Base-by-base conservation (phyloP, 1,140 invertebrate species). In the Proctacanthus coquilletti region DNA sequence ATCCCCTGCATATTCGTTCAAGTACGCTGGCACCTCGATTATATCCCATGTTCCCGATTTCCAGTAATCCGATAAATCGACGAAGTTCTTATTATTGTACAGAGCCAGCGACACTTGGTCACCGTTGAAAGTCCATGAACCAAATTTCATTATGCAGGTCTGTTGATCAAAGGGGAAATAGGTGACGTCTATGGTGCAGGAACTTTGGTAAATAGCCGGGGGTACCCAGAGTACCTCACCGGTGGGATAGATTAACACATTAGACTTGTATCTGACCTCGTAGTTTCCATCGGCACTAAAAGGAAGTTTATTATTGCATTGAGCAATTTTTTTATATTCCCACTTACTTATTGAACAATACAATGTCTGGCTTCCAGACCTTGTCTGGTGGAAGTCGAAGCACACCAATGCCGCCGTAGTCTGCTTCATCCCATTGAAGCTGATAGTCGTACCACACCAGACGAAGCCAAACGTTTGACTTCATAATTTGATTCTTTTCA, bases 101-200 rank as follows among this genome's bases (percentile, higher is more conserved):
- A 95, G 71, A 1, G 82, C 81, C 38, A 98, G 72, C 4, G 85
- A 91, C 8, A 98, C 88, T 68, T 97, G 89, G 60, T 97, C 88
- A 0, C 91, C 92, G 50, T 95, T 93, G 61, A 95, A 98, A 0
- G 95, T 98, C 95, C 95, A 99, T 2, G 91, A 96, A 4, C 94
- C 93, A 47, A 98, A 98, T 63, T 97, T 98, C 91, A 98, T 95
- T 42, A 96, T 87, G 62, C 94, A 98, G 1, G 82, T 91, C 72
- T 98, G 95, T 60, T 95, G 88, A 63, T 97, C 94, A 63, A 98
- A 98, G n/a, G 93, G 93, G 61, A 96, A 98, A 60, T 95, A 97
- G 32, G 86, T 92, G 23, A 99, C 95, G 64, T 98, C 94, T 48
- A 98, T 99, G 13, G 89, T 95, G 63, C 96, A 99, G 27, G 93